Evolutionary conservation across 2,113 vertebrate species (phyloP).

Genomic region (Otus sunia): DNA sequence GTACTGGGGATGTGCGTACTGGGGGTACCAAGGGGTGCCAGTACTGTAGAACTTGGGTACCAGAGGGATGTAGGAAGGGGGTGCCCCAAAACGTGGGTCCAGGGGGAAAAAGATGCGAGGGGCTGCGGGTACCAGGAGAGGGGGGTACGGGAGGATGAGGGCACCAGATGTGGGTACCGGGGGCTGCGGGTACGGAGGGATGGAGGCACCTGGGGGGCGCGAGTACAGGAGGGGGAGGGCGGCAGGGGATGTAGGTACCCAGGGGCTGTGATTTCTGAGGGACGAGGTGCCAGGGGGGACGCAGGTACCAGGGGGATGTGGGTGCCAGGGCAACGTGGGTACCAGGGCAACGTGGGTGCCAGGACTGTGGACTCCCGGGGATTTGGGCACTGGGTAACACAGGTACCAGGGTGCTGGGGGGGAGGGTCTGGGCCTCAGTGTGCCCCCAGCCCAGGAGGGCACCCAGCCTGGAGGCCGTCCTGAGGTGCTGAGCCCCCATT

Average conservation of each 20-base stretch:
- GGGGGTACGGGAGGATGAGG: background rate
- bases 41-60: background rate
- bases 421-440: background rate
- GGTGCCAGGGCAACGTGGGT: background rate
- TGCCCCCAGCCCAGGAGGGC: background rate
- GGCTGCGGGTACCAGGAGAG: background rate
- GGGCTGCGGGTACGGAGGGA: background rate
- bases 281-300: background rate
- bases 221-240: too few relatives aligned
- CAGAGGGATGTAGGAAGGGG: background rate
- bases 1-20: background rate
- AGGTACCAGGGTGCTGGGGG: background rate
- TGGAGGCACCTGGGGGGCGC: background rate
- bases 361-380: background rate
- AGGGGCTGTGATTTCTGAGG: too few relatives aligned
- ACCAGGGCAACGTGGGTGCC: background rate
- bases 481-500: too few relatives aligned
- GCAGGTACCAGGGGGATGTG: background rate
- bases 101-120: background rate
- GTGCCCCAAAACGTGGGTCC: background rate
- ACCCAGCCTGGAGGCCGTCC: background rate
- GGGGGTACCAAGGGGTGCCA: too few relatives aligned
- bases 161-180: background rate
- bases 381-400: rapidly evolving
- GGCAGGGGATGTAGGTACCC: background rate